These are phyloP conservation scores for Spea hammondii DNA, from an alignment of 2,797 vertebrate species.

Conservation along the genomic window DNA sequence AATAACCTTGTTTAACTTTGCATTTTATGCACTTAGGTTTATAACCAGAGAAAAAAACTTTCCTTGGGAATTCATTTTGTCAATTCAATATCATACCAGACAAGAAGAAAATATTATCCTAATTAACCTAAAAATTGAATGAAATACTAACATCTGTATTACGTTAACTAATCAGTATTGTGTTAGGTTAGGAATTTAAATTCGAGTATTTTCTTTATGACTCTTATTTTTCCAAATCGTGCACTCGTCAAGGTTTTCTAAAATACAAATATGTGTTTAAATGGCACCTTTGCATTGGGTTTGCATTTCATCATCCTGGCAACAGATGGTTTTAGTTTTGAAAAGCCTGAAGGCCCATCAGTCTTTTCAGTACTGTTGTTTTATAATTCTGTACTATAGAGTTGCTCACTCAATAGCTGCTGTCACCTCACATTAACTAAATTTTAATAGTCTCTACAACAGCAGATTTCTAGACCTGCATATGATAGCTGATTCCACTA, in stretches of 20 bases:
- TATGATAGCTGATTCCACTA: no score
- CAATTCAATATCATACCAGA: no score
- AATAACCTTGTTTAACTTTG: no score
- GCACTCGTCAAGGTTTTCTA: conserved; percentile 19
- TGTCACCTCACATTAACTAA: no score
- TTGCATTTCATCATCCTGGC: conserved; percentile 44
- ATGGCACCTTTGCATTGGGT: conserved; percentile 40
- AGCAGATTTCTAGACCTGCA: no score
- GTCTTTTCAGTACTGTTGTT: conserved; percentile 13
- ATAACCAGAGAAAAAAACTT: no score
- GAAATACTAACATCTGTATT: background rate
- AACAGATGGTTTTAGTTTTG: conserved; percentile 50
- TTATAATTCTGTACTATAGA: conserved; percentile 6
- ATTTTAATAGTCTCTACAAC: no score
- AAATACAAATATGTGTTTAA: conserved; percentile 10
- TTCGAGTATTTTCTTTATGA: conserved; percentile 33
- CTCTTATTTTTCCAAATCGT: conserved; percentile 12
- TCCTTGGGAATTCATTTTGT: no score
- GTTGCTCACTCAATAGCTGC: no score
- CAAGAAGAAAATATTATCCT: background rate
- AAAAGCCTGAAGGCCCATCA: conserved; percentile 25
- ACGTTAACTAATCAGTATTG: conserved; percentile 22
- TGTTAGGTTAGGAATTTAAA: conserved; percentile 23
- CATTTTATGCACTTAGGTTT: no score
- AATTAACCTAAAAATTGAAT: background rate